These are phyloP conservation scores for Dicrostonyx torquatus DNA, from an alignment of 2,797 vertebrate genomes.

Conservation along the genomic window DNA sequence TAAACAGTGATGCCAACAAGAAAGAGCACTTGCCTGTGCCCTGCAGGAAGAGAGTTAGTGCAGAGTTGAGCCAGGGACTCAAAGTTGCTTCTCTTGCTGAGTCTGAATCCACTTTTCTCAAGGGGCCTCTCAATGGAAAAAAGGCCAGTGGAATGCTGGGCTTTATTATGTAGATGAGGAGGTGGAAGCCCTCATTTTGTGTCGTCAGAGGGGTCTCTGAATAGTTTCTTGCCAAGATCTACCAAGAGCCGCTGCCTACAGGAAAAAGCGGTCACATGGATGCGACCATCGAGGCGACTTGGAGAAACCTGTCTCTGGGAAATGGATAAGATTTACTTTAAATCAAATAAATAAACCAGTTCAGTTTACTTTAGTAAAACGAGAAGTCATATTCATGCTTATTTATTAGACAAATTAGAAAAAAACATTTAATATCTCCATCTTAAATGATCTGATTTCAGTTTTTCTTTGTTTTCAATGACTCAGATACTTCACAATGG, in stretches of 20 bases:
- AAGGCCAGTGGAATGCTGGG: not conserved
- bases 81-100: too few species aligned
- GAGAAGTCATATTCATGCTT: constrained; percentile 17
- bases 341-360: not conserved
- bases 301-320: not conserved
- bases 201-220: constrained; percentile 7
- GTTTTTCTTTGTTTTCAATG: not conserved
- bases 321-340: not conserved
- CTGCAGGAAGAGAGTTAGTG: not conserved
- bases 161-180: constrained; percentile 61
- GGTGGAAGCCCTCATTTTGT: not conserved
- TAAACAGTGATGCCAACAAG: not conserved
- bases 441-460: constrained; percentile 41
- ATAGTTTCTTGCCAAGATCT: not conserved
- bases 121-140: not conserved
- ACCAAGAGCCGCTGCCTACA: not conserved
- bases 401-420: constrained; percentile 53
- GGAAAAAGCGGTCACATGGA: not conserved
- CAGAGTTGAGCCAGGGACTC: not conserved
- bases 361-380: not conserved
- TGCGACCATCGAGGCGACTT: not conserved
- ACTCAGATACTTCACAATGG: not conserved
- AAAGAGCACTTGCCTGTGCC: not conserved
- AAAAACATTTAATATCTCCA: constrained; percentile 9
- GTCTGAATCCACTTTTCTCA: constrained; percentile 18